Evolutionary conservation across 2,113 vertebrate species (phyloP).

Genomic region (Gila orcuttii): DNA sequence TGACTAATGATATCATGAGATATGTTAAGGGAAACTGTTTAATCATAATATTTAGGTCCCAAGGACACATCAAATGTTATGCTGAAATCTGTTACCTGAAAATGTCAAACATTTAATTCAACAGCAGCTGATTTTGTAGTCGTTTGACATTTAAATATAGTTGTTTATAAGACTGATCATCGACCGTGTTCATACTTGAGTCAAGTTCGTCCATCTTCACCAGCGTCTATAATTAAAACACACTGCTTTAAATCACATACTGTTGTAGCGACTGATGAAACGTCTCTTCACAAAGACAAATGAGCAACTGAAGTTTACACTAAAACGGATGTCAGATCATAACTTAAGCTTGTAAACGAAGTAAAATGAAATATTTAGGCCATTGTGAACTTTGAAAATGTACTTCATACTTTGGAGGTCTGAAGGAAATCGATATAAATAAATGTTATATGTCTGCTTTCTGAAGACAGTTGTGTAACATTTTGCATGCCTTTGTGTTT

Average conservation of each 20-base stretch:
- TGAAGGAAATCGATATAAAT: not conserved
- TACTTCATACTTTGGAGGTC: not conserved
- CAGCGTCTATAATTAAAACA: not conserved
- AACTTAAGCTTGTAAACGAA: not conserved
- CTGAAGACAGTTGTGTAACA: not conserved
- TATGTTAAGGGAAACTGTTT: not conserved
- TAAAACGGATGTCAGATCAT: not conserved
- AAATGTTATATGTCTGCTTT: no score
- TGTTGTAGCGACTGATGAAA: not conserved
- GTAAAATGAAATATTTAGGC: not conserved
- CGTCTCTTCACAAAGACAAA: not conserved
- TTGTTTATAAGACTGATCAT: slow-evolving; percentile 9
- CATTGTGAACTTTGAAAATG: not conserved
- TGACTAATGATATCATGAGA: not conserved
- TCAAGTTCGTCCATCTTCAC: not conserved
- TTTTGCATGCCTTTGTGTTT: not conserved
- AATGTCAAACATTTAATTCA: not conserved
- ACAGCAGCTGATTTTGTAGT: not conserved
- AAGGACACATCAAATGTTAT: not conserved
- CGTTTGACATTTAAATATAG: not conserved
- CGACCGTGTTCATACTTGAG: not conserved
- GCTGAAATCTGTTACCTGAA: not conserved
- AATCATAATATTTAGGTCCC: not conserved
- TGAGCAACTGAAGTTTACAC: not conserved
- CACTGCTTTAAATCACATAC: not conserved